Evolutionary conservation across 1,140 invertebrate genomes (phyloP).

Genomic region (Drosophila nigrodunni): DNA sequence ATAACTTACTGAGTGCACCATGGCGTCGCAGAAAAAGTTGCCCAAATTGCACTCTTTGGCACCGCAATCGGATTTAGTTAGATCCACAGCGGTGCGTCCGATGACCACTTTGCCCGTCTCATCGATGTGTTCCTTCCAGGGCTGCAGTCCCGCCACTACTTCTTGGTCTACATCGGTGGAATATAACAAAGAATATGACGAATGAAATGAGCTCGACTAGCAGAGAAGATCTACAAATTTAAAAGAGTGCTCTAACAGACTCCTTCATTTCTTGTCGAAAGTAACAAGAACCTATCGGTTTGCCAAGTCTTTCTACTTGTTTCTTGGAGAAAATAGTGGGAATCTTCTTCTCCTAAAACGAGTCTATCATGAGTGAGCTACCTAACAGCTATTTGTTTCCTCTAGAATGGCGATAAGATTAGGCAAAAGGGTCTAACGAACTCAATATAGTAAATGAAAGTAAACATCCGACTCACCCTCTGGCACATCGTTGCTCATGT

Average conservation of each 20-base stretch:
- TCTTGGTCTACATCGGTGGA: constrained; percentile 71
- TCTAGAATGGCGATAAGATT: too few species aligned
- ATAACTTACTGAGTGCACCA: constrained; percentile 86
- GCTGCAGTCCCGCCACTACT: constrained; percentile 85
- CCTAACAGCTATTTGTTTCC: too few species aligned
- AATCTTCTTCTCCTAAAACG: too few species aligned
- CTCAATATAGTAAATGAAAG: too few species aligned
- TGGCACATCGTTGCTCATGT: constrained; percentile 87
- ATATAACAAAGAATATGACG: not conserved
- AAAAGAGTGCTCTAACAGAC: too few species aligned
- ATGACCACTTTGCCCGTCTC: constrained; percentile 86
- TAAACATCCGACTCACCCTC: constrained; percentile 85
- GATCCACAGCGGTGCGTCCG: constrained; percentile 86
- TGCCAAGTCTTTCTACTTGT: too few species aligned
- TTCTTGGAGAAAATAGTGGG: too few species aligned
- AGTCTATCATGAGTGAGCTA: too few species aligned
- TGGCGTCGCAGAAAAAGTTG: constrained; percentile 90
- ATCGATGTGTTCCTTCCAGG: constrained; percentile 88
- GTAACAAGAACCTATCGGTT: too few species aligned
- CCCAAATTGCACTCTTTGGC: constrained; percentile 90
- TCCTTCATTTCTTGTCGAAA: too few species aligned
- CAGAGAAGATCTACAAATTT: not conserved
- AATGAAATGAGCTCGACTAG: constrained; percentile 2
- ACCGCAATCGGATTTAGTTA: constrained; percentile 87
- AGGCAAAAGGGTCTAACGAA: too few species aligned